Base-by-base conservation (phyloP, 2,797 vertebrate genomes). In the Siniperca obscura region DNA sequence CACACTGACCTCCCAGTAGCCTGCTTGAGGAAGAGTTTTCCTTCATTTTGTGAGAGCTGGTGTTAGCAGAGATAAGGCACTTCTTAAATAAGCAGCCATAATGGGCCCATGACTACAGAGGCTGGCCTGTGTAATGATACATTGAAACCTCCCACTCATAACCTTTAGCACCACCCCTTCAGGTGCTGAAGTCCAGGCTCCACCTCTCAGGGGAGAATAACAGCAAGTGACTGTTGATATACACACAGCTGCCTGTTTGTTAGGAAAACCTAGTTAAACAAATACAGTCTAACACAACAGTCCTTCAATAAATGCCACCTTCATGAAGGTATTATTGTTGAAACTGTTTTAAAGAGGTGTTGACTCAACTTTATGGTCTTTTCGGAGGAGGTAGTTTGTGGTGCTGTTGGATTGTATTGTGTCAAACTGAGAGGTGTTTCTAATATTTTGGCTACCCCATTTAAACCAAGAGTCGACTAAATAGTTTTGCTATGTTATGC, bases 111-210 rank as follows among this genome's bases (percentile, higher is more conserved):
- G 48, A 84, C 77, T 66, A 68, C 64, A 85, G 61, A 86, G 56
- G 57, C 64, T 52, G 55, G 74, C 65, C 77, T 80, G 79, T 84
- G 80, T 42, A 61, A 74, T 40, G 74, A 67, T n/a, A 50, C 34
- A 74, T 12, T 56, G 36, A 74, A 78, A 80, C 79, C 74, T 80
- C 80, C 80, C 70, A 66, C 57, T 70, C 72, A 67, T 25, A 55
- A 57, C 64, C 64, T 30, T 48, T 9, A 25, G 66, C 27, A 36
- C 80, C 34, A 30, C 65, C 80, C 50, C 34, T 38, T 80, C 66
- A 85, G 79, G 83, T 82, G 74, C 82, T 69, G 19, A 83, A 56
- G 67, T 79, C 70, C 74, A 83, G 62, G 68, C 74, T 90, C 65
- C 66, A 77, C 61, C 78, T 83, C 74, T 78, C 53, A 6, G 8